Evolutionary conservation across 2,113 vertebrate species (phyloP).

Genomic region (Periophthalmodon schlosseri): DNA sequence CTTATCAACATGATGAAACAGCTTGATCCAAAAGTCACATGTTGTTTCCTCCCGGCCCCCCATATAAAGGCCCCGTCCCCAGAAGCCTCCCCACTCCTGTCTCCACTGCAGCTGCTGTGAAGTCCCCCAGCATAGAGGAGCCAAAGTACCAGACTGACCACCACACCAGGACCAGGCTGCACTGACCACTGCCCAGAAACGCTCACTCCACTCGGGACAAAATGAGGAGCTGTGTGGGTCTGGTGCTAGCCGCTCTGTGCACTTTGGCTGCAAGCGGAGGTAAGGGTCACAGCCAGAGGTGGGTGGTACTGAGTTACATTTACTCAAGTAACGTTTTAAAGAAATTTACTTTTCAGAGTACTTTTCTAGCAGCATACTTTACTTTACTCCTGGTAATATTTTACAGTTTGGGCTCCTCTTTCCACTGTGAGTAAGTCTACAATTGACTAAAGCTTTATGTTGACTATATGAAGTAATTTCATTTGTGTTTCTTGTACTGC

Average conservation of each 20-base stretch:
- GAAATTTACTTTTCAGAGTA: too few species aligned
- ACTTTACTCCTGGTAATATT: too few species aligned
- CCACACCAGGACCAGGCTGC: background rate
- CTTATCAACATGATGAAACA: background rate
- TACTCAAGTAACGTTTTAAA: too few species aligned
- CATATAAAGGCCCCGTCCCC: conserved; percentile 44
- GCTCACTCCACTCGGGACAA: conserved; percentile 25
- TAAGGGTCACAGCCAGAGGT: conserved; percentile 37
- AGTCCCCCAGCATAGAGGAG: background rate
- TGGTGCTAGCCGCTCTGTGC: conserved; percentile 47
- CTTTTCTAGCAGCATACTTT: too few species aligned
- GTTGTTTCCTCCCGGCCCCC: conserved; percentile 34
- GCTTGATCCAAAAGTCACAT: conserved; percentile 2
- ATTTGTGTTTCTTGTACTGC: too few species aligned
- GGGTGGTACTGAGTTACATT: too few species aligned
- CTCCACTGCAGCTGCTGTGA: background rate
- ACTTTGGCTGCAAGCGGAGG: conserved; percentile 58
- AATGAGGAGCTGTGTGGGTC: conserved; percentile 47
- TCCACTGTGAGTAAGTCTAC: too few species aligned
- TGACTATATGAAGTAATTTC: too few species aligned
- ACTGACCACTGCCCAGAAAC: background rate
- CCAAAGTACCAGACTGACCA: background rate
- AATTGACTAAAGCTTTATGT: too few species aligned
- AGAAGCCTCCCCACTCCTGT: conserved; percentile 3
- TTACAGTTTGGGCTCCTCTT: too few species aligned